Conservation (phyloP, 2,888 invertebrate species). For the Brenthis ino region DNA sequence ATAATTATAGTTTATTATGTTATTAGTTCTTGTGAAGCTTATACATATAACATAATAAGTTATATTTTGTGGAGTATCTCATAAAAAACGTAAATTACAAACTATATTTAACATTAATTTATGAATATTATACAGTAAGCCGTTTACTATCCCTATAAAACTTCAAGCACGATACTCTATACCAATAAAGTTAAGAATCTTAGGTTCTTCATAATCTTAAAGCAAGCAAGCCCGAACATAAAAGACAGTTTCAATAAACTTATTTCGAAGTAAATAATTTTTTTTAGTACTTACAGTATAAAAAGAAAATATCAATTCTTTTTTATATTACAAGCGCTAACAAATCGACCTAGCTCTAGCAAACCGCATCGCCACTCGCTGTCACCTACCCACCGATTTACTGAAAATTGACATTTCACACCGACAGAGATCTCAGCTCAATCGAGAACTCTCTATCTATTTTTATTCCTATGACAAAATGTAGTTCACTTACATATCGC, state of each 20-base stretch:
- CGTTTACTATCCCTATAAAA: too few relatives aligned
- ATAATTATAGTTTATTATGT: too few relatives aligned
- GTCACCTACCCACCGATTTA: slow-evolving; percentile 66
- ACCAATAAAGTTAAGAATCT: too few relatives aligned
- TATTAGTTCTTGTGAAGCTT: too few relatives aligned
- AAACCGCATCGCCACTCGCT: slow-evolving; percentile 51
- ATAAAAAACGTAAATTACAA: too few relatives aligned
- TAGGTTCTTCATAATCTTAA: not conserved
- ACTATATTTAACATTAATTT: too few relatives aligned
- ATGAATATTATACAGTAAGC: too few relatives aligned
- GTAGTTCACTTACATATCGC: slow-evolving; percentile 17
- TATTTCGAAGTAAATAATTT: not conserved
- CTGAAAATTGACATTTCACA: slow-evolving; percentile 62
- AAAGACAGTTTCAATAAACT: slow-evolving; percentile 1
- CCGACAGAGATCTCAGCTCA: slow-evolving; percentile 51
- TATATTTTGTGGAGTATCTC: too few relatives aligned
- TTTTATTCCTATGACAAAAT: slow-evolving; percentile 44
- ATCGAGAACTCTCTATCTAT: slow-evolving; percentile 51
- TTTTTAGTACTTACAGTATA: too few relatives aligned
- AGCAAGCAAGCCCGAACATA: not conserved
- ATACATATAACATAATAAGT: too few relatives aligned
- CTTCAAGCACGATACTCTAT: too few relatives aligned
- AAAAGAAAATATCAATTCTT: too few relatives aligned
- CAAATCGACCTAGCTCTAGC: slow-evolving; percentile 28
- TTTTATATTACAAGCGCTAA: slow-evolving; percentile 14